Evolutionary conservation across 2,113 vertebrate species (phyloP).

Genomic region (Aptenodytes forsteri): DNA sequence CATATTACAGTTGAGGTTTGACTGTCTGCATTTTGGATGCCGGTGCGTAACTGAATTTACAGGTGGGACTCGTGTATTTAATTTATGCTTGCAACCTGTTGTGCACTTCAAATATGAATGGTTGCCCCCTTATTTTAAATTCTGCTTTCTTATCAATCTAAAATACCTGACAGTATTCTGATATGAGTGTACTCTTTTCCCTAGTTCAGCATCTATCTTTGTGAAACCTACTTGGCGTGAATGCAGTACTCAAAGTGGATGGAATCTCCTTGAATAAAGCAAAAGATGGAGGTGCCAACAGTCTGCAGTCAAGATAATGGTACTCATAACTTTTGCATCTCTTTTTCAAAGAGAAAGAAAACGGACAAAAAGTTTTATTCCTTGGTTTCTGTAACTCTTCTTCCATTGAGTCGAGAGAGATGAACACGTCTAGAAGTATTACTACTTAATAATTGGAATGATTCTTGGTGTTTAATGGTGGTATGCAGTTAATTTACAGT

Average conservation of each 20-base stretch:
- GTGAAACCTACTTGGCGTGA: not conserved
- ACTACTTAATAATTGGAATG: not conserved
- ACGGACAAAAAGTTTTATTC: not conserved
- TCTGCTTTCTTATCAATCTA: not conserved
- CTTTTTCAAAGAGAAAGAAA: not conserved
- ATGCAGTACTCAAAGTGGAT: conserved; percentile 52
- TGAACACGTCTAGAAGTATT: not conserved
- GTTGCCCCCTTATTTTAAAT: not conserved
- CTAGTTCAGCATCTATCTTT: not conserved
- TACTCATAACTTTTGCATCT: not conserved
- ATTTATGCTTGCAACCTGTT: not conserved
- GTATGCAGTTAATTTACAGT: not conserved
- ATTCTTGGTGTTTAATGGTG: not conserved
- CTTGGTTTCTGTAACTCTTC: not conserved
- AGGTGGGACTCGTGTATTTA: not conserved
- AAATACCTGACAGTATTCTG: not conserved
- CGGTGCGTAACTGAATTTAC: not conserved
- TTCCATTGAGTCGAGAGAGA: not conserved
- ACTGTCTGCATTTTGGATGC: not conserved
- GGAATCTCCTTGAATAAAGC: conserved; percentile 32
- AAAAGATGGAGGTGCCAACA: conserved; percentile 52
- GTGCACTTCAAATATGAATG: not conserved
- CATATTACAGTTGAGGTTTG: not conserved
- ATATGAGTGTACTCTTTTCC: not conserved
- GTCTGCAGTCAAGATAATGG: conserved; percentile 65